These are phyloP conservation scores for Caracal caracal DNA, from an alignment of 2,113 vertebrate genomes.

Conservation along the genomic window DNA sequence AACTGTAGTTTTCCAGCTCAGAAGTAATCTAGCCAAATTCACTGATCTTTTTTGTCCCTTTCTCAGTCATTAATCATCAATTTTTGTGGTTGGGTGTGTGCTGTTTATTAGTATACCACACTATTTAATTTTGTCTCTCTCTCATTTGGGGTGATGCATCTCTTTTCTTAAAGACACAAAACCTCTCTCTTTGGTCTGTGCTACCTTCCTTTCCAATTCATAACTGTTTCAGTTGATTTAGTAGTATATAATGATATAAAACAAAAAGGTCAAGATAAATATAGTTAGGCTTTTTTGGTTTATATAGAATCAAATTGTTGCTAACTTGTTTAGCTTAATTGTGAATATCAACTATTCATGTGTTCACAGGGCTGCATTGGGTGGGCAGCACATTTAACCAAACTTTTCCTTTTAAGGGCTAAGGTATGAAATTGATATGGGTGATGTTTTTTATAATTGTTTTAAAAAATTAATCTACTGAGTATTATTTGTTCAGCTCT, in stretches of 20 bases:
- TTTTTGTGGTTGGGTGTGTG: not conserved
- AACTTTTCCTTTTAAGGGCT: not conserved
- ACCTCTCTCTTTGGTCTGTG: not conserved
- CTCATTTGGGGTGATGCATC: not conserved
- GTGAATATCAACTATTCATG: not conserved
- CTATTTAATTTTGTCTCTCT: not conserved
- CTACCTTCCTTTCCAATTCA: not conserved
- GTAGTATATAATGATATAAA: not conserved
- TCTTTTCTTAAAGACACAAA: not conserved
- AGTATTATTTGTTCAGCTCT: constrained; percentile 59
- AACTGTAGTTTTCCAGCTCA: constrained; percentile 24
- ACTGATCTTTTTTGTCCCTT: not conserved
- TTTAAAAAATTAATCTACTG: not conserved
- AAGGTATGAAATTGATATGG: not conserved
- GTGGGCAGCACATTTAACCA: not conserved
- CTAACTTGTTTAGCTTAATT: not conserved
- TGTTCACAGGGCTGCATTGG: not conserved
- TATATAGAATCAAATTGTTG: not conserved
- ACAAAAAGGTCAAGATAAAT: not conserved
- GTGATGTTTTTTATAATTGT: not conserved
- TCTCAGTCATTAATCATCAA: not conserved
- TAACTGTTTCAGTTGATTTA: not conserved
- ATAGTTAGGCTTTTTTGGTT: not conserved
- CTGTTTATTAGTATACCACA: not conserved
- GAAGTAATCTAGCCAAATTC: not conserved